Conservation (phyloP, 2,888 invertebrate species). For the Pseudococcus viburni region DNA sequence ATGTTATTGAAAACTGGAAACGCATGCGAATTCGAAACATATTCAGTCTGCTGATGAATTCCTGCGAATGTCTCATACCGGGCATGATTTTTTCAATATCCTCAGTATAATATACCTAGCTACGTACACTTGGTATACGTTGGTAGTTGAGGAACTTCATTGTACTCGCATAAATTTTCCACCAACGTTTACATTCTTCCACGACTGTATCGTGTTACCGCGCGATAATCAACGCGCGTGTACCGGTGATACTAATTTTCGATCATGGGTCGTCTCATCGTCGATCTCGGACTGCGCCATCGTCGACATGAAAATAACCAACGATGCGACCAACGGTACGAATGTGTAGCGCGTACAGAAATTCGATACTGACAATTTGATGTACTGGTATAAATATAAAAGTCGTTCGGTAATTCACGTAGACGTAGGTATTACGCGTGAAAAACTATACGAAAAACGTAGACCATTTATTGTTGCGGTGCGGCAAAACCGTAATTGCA, state of each 20-base stretch:
- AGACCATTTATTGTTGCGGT: constrained; percentile 24
- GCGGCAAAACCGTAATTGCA: constrained; percentile 12
- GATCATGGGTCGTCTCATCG: background rate
- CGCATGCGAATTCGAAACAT: background rate
- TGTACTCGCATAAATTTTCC: constrained; percentile 21
- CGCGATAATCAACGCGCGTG: constrained; percentile 16
- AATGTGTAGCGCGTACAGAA: background rate
- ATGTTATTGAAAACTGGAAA: background rate
- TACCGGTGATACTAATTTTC: constrained; percentile 2
- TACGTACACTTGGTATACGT: background rate
- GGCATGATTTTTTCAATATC: background rate
- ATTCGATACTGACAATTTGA: constrained; percentile 23
- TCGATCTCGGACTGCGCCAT: background rate
- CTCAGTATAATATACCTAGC: background rate
- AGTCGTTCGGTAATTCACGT: constrained; percentile 35
- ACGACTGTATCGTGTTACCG: constrained; percentile 26
- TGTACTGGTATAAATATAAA: background rate
- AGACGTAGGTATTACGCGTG: background rate
- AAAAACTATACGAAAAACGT: constrained; percentile 18
- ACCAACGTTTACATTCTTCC: background rate
- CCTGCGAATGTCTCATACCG: background rate
- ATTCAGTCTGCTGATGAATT: background rate
- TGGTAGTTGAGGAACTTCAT: background rate
- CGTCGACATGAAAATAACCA: background rate
- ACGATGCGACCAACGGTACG: background rate